Evolutionary conservation across 2,797 vertebrate species (phyloP).

Genomic region (Danio tinwini): DNA sequence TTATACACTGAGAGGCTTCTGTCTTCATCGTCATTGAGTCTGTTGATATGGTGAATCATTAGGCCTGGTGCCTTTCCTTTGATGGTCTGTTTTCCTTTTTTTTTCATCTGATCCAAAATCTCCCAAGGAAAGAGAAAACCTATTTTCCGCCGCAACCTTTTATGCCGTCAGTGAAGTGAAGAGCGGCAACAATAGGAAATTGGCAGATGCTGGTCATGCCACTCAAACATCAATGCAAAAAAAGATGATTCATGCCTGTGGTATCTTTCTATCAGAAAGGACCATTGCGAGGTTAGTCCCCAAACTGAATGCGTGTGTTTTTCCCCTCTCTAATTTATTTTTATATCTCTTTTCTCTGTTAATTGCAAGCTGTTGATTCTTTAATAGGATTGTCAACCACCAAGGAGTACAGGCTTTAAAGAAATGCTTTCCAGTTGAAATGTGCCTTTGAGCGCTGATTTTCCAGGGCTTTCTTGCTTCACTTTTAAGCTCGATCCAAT

Average conservation of each 20-base stretch:
- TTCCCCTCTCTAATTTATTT: slow-evolving; percentile 64
- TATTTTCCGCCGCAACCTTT: slow-evolving; percentile 76
- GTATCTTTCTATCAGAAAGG: slow-evolving; percentile 66
- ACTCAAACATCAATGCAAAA: slow-evolving; percentile 74
- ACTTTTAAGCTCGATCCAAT: slow-evolving; percentile 86
- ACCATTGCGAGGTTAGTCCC: slow-evolving; percentile 68
- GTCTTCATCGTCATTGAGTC: slow-evolving; percentile 50
- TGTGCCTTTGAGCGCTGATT: slow-evolving; percentile 84
- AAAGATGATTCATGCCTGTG: slow-evolving; percentile 65
- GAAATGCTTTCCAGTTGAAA: slow-evolving; percentile 83
- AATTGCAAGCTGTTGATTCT: slow-evolving; percentile 82
- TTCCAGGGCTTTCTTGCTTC: slow-evolving; percentile 85
- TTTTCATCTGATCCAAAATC: slow-evolving; percentile 68
- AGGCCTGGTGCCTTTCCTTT: slow-evolving; percentile 70
- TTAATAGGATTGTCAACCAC: slow-evolving; percentile 85
- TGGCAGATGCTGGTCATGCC: slow-evolving; percentile 74
- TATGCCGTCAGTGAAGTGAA: slow-evolving; percentile 69
- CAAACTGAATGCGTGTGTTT: slow-evolving; percentile 66
- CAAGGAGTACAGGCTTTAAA: slow-evolving; percentile 83
- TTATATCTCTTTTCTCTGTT: slow-evolving; percentile 75
- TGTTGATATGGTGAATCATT: slow-evolving; percentile 74
- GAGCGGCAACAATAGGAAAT: slow-evolving; percentile 56
- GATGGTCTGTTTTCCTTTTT: slow-evolving; percentile 69
- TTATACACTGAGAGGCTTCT: slow-evolving; percentile 53
- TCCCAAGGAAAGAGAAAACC: slow-evolving; percentile 68